Conservation (phyloP, 35 echinoderm and acorn worm species). For the Strongylocentrotus purpuratus region DNA sequence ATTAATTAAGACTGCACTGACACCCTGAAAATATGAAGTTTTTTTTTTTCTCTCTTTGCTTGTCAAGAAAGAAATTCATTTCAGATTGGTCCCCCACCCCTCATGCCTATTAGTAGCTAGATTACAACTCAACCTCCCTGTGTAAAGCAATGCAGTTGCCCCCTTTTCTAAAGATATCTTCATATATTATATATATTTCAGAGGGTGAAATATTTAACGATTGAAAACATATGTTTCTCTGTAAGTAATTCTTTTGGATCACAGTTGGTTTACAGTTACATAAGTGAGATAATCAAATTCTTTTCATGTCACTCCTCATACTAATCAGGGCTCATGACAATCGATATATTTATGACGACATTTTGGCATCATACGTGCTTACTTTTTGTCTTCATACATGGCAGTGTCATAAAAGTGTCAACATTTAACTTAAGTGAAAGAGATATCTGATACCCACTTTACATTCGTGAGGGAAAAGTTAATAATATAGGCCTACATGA, state of each 20-base stretch:
- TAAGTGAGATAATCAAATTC: not conserved
- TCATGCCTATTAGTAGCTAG: too few species aligned
- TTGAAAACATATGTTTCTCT: not conserved
- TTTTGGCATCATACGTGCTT: not conserved
- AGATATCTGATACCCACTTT: not conserved
- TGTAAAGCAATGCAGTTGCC: too few species aligned
- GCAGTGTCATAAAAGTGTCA: not conserved
- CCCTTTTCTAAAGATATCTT: too few species aligned
- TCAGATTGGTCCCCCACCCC: too few species aligned
- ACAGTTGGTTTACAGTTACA: not conserved
- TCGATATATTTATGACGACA: slow-evolving; percentile 1
- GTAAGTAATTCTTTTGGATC: not conserved
- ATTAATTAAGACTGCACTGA: too few species aligned
- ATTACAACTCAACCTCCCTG: too few species aligned
- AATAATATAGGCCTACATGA: not conserved
- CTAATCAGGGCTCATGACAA: not conserved
- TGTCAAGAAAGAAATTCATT: too few species aligned
- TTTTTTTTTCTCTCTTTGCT: too few species aligned
- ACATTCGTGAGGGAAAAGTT: not conserved
- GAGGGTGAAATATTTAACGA: not conserved
- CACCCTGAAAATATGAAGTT: too few species aligned
- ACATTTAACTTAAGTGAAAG: not conserved
- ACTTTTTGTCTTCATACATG: not conserved
- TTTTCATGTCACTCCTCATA: not conserved
- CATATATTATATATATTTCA: too few species aligned